A percentile compares a stretch with the other conserved stretches of the same genome.
phyloP scores from a whole-genome alignment of 2,113 vertebrate species.

The Vimba vimba region DNA sequence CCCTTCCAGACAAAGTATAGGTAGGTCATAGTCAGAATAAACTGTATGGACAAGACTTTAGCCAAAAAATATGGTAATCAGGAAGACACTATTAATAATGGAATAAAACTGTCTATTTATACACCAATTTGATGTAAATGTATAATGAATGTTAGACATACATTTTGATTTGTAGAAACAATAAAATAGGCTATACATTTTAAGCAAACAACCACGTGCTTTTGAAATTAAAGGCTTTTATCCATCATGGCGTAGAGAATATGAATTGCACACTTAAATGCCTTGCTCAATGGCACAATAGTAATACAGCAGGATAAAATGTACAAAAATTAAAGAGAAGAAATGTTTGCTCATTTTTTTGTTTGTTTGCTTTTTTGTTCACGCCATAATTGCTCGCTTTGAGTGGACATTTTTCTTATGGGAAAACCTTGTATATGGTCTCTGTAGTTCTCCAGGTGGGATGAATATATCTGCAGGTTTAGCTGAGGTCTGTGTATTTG shows the following conservation, averaged over 20 bases:
- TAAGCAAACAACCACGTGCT: neutral
- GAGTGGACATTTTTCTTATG: conserved; percentile 66
- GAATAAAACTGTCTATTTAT: neutral
- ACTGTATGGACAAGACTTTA: neutral
- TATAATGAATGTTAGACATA: neutral
- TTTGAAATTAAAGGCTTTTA: neutral
- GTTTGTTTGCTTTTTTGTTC: neutral
- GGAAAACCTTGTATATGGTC: conserved; percentile 57
- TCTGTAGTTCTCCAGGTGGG: conserved; percentile 56
- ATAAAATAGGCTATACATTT: neutral
- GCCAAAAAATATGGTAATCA: neutral
- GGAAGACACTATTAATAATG: neutral
- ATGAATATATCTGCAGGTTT: conserved; percentile 62
- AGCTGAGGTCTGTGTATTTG: neutral
- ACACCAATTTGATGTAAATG: neutral
- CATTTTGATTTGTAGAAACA: neutral
- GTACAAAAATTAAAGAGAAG: neutral
- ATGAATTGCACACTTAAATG: neutral
- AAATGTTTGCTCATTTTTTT: neutral
- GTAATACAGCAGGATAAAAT: neutral
- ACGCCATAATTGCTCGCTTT: conserved; percentile 67
- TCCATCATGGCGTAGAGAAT: neutral
- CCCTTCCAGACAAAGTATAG: neutral
- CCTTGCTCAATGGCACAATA: neutral
- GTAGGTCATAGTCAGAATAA: neutral